phyloP scores from a whole-genome alignment of 2,113 vertebrate species.

The Gorilla gorilla region DNA sequence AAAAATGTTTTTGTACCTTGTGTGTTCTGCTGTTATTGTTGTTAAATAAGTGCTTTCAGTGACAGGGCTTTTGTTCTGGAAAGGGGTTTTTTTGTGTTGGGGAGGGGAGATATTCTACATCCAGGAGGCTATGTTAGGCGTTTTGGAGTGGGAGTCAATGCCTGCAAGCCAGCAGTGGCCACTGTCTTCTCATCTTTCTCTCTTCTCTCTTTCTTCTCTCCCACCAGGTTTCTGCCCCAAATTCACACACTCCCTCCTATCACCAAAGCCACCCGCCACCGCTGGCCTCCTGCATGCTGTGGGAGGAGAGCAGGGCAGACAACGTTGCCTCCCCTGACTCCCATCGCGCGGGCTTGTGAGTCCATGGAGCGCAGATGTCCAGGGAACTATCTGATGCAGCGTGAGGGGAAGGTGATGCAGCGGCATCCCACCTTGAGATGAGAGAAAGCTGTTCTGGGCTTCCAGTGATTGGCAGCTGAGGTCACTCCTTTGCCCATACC shows the following conservation, averaged over 20 bases:
- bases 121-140: background rate
- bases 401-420: background rate
- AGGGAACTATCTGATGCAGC: accelerated
- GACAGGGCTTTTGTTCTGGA: constrained; percentile 73
- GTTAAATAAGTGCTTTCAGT: constrained; percentile 67
- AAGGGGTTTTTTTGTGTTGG: constrained; percentile 35
- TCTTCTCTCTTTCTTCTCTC: background rate
- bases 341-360: accelerated
- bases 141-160: background rate
- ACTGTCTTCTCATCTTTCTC: background rate
- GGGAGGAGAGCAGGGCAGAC: accelerated
- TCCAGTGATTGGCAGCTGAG: background rate
- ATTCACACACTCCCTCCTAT: background rate
- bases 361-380: background rate
- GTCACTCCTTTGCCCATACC: background rate
- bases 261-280: accelerated
- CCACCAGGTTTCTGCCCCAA: background rate
- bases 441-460: background rate
- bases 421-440: background rate
- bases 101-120: background rate
- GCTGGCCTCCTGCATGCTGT: background rate
- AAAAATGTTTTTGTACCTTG: constrained; percentile 75
- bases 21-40: constrained; percentile 70
- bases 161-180: background rate
- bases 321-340: background rate